phyloP scores from a whole-genome alignment of 2,888 invertebrate genomes.

The Mycalesis mineus region DNA sequence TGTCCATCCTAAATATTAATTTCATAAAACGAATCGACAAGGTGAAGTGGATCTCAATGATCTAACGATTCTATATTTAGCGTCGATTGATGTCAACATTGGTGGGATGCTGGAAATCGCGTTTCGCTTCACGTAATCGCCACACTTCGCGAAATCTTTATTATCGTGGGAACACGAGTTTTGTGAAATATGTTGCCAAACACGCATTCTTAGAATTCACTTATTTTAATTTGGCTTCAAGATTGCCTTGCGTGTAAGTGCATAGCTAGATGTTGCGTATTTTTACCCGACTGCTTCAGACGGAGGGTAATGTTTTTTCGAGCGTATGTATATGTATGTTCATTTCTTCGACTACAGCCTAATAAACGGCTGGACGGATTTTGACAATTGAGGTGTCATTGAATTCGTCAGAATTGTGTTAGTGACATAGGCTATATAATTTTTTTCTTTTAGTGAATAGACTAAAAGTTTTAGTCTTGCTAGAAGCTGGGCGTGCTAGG shows the following conservation, averaged over 20 bases:
- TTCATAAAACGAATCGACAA: neutral
- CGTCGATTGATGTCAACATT: conserved; percentile 52
- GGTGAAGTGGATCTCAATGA: conserved; percentile 33
- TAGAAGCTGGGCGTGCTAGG: too few relatives aligned
- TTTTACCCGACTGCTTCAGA: too few relatives aligned
- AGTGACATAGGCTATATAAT: too few relatives aligned
- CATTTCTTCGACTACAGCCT: too few relatives aligned
- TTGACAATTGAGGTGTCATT: too few relatives aligned
- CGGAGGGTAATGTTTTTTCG: too few relatives aligned
- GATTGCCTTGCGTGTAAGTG: neutral
- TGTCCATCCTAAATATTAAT: neutral
- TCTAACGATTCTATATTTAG: conserved; percentile 58
- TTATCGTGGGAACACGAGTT: conserved; percentile 24
- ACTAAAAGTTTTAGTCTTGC: too few relatives aligned
- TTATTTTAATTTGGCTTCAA: conserved; percentile 4
- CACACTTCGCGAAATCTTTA: conserved; percentile 22
- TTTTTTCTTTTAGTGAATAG: too few relatives aligned
- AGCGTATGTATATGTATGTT: too few relatives aligned
- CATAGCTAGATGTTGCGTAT: neutral
- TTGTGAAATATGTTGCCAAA: conserved; percentile 11
- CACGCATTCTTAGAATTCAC: neutral
- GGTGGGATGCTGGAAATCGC: conserved; percentile 52
- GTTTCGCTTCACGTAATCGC: conserved; percentile 37
- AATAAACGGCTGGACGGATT: too few relatives aligned
- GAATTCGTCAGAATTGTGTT: too few relatives aligned